phyloP scores from a whole-genome alignment of 2,113 vertebrate genomes.

The Brachypteracias leptosomus region DNA sequence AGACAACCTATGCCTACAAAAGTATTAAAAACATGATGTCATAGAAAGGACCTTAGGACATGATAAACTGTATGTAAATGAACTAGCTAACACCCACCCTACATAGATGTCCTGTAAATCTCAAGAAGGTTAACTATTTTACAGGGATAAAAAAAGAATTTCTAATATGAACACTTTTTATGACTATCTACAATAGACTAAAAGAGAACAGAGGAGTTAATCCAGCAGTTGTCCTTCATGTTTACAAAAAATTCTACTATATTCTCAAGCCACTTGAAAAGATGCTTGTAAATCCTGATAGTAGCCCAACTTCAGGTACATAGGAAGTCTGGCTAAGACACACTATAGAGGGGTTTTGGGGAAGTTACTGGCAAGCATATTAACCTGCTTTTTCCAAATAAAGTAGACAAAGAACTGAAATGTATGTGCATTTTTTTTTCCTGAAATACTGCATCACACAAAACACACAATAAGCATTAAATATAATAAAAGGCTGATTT shows the following conservation, averaged over 20 bases:
- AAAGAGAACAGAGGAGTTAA: background rate
- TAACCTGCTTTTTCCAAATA: background rate
- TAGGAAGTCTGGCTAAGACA: background rate
- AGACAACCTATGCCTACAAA: conserved; percentile 77
- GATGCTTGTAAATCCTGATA: background rate
- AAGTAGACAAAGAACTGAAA: background rate
- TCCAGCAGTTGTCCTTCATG: background rate
- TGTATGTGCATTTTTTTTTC: background rate
- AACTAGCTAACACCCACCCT: background rate
- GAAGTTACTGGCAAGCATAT: background rate
- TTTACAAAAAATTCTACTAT: background rate
- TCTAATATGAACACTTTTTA: background rate
- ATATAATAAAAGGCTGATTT: background rate
- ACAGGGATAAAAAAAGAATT: background rate
- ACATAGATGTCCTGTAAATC: background rate
- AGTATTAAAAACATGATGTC: background rate
- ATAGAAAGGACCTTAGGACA: background rate
- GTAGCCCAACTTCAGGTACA: background rate
- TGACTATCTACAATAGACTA: background rate
- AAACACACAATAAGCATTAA: background rate
- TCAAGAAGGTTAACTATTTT: background rate
- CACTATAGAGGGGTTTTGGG: rapidly evolving
- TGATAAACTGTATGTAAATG: background rate
- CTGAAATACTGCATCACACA: background rate
- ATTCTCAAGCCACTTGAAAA: background rate